phyloP scores from a whole-genome alignment of 2,113 vertebrate species.

The Sus scrofa region DNA sequence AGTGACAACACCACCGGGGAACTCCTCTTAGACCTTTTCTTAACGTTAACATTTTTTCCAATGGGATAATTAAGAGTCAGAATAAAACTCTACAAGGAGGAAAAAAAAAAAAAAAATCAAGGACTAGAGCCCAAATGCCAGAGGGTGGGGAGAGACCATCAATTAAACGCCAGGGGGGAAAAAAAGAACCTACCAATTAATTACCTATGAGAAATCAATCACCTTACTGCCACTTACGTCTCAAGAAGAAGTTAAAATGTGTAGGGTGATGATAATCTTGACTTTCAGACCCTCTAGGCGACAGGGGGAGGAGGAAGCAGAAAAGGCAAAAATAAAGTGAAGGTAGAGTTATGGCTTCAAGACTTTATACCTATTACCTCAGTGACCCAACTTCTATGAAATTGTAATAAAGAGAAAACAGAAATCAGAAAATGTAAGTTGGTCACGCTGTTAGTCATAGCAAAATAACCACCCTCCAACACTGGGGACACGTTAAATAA shows the following conservation, averaged over 20 bases:
- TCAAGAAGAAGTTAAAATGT: neutral
- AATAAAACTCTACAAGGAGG: neutral
- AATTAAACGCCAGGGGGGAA: no score
- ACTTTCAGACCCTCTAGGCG: neutral
- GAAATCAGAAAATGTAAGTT: neutral
- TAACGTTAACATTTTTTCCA: slow-evolving; percentile 27
- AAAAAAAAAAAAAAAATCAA: neutral
- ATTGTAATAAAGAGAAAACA: neutral
- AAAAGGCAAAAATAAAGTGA: neutral
- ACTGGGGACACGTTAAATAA: neutral
- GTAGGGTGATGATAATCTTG: neutral
- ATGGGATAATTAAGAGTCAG: neutral
- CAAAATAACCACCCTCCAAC: neutral
- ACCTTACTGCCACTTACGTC: neutral
- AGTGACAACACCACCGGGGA: no score
- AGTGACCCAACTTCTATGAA: neutral
- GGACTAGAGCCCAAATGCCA: neutral
- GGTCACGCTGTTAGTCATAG: neutral
- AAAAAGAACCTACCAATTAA: neutral
- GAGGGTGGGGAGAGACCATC: no score
- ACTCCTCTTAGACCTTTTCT: neutral
- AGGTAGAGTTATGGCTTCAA: neutral
- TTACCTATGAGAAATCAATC: neutral
- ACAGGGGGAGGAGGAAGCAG: neutral
- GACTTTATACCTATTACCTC: no score